A percentile compares a stretch with the other conserved stretches of the same genome.
These are phyloP conservation scores for Lysandra coridon DNA, from an alignment of 2,888 invertebrate genomes.

Conservation along the genomic window DNA sequence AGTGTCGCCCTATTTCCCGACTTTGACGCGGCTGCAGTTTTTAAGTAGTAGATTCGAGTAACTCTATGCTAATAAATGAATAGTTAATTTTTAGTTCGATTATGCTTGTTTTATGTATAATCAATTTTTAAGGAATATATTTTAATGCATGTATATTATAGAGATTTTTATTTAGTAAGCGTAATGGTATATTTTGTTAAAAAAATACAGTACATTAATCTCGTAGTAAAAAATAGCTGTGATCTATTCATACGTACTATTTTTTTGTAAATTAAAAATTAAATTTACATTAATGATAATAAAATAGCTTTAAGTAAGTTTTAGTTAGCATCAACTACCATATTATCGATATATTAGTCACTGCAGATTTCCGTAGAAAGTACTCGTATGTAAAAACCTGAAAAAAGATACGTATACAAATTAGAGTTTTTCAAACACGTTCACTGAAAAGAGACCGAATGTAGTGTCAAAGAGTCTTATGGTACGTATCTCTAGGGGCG, in stretches of 20 bases:
- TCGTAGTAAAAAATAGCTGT: too few species aligned
- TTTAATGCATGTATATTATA: too few species aligned
- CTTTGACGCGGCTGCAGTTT: not conserved
- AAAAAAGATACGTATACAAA: conserved; percentile 13
- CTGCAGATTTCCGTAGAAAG: not conserved
- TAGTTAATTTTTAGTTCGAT: not conserved
- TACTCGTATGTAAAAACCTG: not conserved
- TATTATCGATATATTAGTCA: not conserved
- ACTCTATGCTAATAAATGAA: not conserved
- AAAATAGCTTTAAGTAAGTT: too few species aligned
- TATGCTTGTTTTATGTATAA: not conserved
- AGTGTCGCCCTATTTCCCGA: conserved; percentile 11
- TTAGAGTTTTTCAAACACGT: conserved; percentile 19
- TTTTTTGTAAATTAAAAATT: too few species aligned
- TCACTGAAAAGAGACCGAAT: conserved; percentile 22
- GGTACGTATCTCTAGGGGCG: conserved; percentile 13
- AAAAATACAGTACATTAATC: too few species aligned
- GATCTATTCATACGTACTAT: too few species aligned
- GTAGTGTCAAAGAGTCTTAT: conserved; percentile 21
- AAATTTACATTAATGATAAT: too few species aligned
- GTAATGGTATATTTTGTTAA: too few species aligned
- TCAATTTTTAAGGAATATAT: not conserved
- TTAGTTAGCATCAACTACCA: not conserved
- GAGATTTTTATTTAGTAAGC: too few species aligned
- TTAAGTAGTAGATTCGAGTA: not conserved